These are phyloP conservation scores for Myopa tessellatipennis DNA, from an alignment of 2,888 invertebrate genomes.

Conservation along the genomic window DNA sequence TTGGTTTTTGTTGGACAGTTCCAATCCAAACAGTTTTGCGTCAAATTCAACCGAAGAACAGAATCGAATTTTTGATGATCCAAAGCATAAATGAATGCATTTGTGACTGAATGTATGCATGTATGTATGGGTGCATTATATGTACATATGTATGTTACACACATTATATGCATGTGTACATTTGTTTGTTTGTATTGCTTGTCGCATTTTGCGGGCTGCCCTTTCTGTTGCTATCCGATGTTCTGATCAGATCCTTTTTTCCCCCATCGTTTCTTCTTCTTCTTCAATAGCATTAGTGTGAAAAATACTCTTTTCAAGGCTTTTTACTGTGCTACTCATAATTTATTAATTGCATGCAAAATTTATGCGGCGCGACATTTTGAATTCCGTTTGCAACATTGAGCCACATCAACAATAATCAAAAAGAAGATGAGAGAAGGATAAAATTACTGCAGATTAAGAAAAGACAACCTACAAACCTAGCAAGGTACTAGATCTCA, in stretches of 20 bases:
- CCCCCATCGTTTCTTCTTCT: not conserved
- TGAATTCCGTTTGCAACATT: slow-evolving; percentile 23
- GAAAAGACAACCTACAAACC: no score
- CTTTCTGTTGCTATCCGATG: not conserved
- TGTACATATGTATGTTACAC: no score
- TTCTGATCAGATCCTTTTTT: not conserved
- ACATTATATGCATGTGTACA: not conserved
- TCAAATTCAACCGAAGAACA: not conserved
- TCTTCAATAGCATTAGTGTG: not conserved
- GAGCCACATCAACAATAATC: not conserved
- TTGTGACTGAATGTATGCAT: not conserved
- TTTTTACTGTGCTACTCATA: not conserved
- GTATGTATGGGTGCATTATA: not conserved
- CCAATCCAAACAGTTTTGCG: not conserved
- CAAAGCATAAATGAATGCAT: not conserved
- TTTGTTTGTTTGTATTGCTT: no score
- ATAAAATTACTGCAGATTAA: no score
- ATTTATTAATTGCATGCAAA: slow-evolving; percentile 35
- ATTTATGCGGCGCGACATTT: slow-evolving; percentile 30
- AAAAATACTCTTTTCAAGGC: not conserved
- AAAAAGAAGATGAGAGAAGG: not conserved
- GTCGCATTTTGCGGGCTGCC: not conserved
- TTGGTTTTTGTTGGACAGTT: not conserved
- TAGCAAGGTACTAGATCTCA: no score
- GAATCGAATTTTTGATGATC: not conserved